Base-by-base conservation (phyloP, 1,140 invertebrate species). In the Drosophila malerkotliana region DNA sequence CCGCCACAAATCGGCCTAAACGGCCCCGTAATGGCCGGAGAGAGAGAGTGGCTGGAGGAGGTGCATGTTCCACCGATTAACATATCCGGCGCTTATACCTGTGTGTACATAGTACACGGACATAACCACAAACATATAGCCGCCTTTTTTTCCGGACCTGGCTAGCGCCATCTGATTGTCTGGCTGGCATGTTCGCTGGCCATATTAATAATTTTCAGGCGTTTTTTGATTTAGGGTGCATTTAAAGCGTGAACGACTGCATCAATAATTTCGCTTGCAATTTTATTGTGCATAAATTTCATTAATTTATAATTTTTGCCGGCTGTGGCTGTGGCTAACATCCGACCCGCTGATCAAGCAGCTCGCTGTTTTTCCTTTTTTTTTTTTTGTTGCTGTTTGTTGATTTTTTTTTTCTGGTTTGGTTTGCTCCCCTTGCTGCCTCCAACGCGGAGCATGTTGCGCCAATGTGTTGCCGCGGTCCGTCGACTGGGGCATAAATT, bases 271-370 rank as follows among this genome's bases (percentile, higher is more conserved):
- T 91, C 90, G 63, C 66, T 80, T 88, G 81, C 89, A 90, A 91
- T 91, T 91, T 91, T 87, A 91, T 91, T 90, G 84, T 91, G 88
- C 90, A 91, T 91, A 91, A 91, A 91, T 91, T 91, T 91, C 84
- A 90, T 91, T 84, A 91, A 91, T 91, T 91, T 90, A 91, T 91
- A 90, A 91, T 90, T 91, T 47, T 90, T 91, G 82, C 81, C 74
- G 82, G 61, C 64, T 74, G 64, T 61, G 61, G 53, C 44, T 39
- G 53, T 44, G 72, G 54, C 63, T 69, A 69, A 69, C 63, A 69
- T 69, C 66, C 66, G 62, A 69, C 66, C 66, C 66, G 66, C 66
- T 69, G 66, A 68, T 69, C 64, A 45, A 61, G 63, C 63, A 24
- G 32, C 21, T 66, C 26, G 56, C 61, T 61, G 39, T 32, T 45